Conservation (phyloP, 2,113 vertebrate genomes). For the Canis aureus region DNA sequence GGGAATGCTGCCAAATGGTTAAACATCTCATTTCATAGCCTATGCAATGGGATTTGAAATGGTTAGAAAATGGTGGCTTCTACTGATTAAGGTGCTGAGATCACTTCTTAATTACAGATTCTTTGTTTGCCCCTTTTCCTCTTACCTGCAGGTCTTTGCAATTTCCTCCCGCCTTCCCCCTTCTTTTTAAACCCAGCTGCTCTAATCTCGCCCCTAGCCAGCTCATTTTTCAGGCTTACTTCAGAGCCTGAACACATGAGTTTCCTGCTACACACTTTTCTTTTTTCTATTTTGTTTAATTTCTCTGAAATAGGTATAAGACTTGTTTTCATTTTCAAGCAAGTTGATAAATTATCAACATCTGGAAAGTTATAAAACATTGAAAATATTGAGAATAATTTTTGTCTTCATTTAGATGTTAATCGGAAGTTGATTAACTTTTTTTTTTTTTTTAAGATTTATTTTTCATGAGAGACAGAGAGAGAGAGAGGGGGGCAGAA, state of each 20-base stretch:
- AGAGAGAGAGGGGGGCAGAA: too few species aligned
- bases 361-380: background rate
- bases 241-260: background rate
- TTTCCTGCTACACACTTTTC: background rate
- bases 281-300: background rate
- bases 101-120: background rate
- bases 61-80: background rate
- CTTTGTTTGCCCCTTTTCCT: background rate
- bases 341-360: background rate
- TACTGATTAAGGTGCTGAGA: background rate
- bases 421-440: background rate
- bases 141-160: background rate
- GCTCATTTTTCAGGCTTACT: background rate
- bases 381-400: background rate
- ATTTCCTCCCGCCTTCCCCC: background rate
- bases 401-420: background rate
- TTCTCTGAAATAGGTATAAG: background rate
- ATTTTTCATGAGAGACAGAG: too few species aligned
- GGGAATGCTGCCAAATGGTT: background rate
- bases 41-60: background rate
- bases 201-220: background rate
- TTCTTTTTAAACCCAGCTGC: background rate
- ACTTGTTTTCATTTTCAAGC: constrained; percentile 6
- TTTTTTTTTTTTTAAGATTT: too few species aligned
- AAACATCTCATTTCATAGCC: background rate